Evolutionary conservation across 2,797 vertebrate genomes (phyloP).

Genomic region (Sebastes aleutianus): DNA sequence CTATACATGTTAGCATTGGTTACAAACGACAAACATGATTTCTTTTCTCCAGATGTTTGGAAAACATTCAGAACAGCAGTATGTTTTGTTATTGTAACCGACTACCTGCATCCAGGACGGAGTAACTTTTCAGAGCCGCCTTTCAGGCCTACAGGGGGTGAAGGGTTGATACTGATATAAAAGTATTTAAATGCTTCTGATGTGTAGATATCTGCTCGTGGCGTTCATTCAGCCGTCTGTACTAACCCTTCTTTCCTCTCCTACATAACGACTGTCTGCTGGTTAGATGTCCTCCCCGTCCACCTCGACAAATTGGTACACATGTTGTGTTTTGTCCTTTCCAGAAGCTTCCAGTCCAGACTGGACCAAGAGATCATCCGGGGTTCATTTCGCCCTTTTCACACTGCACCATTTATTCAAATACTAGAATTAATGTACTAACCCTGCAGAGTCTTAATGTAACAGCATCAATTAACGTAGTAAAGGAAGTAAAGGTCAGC

Average conservation of each 20-base stretch:
- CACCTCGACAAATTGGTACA: constrained; percentile 7
- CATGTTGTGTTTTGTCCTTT: not conserved
- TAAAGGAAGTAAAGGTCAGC: not conserved
- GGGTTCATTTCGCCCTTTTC: not conserved
- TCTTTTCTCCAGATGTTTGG: not conserved
- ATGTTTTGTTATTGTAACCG: not conserved
- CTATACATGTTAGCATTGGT: not conserved
- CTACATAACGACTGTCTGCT: not conserved
- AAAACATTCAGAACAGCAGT: not conserved
- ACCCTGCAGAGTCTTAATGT: not conserved
- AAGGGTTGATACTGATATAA: not conserved
- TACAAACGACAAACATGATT: not conserved
- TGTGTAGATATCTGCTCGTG: not conserved
- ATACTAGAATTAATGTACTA: not conserved
- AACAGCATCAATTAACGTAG: not conserved
- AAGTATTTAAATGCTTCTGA: not conserved
- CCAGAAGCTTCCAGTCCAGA: not conserved
- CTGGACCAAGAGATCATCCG: not conserved
- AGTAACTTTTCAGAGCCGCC: not conserved
- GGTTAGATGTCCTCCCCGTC: constrained; percentile 1
- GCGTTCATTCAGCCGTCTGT: not conserved
- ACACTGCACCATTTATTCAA: not conserved
- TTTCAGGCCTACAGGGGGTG: not conserved
- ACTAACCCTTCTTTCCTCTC: constrained; percentile 5
- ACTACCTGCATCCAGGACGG: not conserved